These are phyloP conservation scores for Charadrius vociferus DNA, from an alignment of 2,113 vertebrate genomes.

Conservation along the genomic window DNA sequence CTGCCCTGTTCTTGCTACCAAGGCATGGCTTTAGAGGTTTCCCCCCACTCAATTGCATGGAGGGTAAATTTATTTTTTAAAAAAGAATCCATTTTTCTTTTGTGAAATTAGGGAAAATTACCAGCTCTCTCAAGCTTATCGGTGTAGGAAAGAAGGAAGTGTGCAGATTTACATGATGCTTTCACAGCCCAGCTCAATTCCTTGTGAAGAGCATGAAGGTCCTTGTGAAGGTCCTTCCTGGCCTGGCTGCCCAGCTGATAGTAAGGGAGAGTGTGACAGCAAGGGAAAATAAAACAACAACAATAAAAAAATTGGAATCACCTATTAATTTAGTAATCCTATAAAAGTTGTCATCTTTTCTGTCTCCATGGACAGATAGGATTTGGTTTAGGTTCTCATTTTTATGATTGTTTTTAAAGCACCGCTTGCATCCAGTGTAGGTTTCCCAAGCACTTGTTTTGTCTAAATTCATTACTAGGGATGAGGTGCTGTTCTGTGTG, in stretches of 20 bases:
- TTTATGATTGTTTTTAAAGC: neutral
- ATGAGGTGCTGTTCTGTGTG: neutral
- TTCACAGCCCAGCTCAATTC: neutral
- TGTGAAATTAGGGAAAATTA: neutral
- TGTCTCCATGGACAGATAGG: neutral
- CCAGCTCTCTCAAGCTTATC: neutral
- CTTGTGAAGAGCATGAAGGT: neutral
- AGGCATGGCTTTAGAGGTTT: neutral
- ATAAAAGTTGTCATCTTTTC: neutral
- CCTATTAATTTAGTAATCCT: neutral
- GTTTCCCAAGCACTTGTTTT: neutral
- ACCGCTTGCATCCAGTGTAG: neutral
- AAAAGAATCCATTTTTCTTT: neutral
- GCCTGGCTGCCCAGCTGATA: neutral
- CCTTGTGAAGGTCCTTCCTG: neutral
- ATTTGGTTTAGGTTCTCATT: neutral
- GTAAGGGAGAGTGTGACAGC: neutral
- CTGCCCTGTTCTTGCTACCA: neutral
- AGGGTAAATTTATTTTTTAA: neutral
- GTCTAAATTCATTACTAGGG: neutral
- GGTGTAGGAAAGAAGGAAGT: neutral
- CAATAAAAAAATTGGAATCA: neutral
- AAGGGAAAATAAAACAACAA: neutral
- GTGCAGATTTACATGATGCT: fast-evolving
- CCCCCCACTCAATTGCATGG: fast-evolving